Percentiles rank a stretch among this genome's conserved stretches.
phyloP scores from a whole-genome alignment of 2,797 vertebrate species.

The Premnoplex brunnescens region DNA sequence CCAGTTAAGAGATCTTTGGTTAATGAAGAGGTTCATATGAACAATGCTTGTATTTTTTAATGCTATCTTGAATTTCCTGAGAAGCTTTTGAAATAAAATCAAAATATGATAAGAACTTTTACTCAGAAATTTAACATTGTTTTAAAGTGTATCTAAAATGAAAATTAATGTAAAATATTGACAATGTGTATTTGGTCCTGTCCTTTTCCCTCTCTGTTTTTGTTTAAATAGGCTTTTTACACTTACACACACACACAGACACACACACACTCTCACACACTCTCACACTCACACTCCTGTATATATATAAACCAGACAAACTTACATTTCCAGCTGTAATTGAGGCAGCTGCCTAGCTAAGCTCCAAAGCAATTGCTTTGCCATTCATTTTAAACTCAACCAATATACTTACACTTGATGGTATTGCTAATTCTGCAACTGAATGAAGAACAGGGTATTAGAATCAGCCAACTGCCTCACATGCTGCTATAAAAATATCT shows the following conservation, averaged over 20 bases:
- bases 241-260: neutral
- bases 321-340: neutral
- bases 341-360: neutral
- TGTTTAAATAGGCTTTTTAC: neutral
- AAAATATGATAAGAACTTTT: neutral
- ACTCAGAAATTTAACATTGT: neutral
- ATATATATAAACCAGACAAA: neutral
- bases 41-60: neutral
- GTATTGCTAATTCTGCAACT: neutral
- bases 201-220: neutral
- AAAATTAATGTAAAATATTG: neutral
- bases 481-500: neutral
- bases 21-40: neutral
- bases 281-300: neutral
- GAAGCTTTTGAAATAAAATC: neutral
- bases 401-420: neutral
- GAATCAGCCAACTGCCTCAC: neutral
- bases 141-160: neutral
- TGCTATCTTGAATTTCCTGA: neutral
- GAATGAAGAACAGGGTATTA: neutral
- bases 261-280: too few species aligned
- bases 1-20: neutral
- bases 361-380: neutral
- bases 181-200: neutral
- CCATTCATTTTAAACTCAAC: neutral